Evolutionary conservation across 1,140 invertebrate species (phyloP), one percentile per base, ranked within the genome.

Genomic region (Hyposmocoma kahamanoa): DNA sequence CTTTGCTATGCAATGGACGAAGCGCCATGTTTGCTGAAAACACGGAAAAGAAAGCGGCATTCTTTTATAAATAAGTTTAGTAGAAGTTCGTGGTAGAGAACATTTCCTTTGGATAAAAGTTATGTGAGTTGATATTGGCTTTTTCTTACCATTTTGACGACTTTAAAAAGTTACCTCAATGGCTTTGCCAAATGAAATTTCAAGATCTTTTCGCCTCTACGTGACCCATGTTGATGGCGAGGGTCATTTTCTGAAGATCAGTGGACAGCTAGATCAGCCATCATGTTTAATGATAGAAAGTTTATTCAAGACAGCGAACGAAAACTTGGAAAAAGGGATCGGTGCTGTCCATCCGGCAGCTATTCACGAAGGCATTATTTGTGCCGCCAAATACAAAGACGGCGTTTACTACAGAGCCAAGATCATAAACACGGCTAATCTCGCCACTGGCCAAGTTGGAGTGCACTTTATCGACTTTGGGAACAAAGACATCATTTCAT

Each of bases 381-480:
- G 90, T 65, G 90, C 89, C 74, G 90, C 90, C 1, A 90, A 89
- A 83, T 91, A 90, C 66, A 88, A 88, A 72, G 90, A 91, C 69
- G 88, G 88, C 20, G 83, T 76, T 5, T 92, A 90, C 72, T 92
- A 90, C 58, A 81, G 92, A 57, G 90, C 89, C 1, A 88, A 86
- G 72, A 84, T 92, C 42, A 79, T 78, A 32, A 88, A 74, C 45
- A 72, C 76, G 3, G 69, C 71, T 6, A 72, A 84, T 50, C 45
- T 87, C 11, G 51, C 72, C 1, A 85, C 86, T 42, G 83, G 86
- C 13, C 68, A 83, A 36, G 84, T 91, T 13, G 71, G 88, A 51
- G 89, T 93, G 2, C 88, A 90, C 28, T 92, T 93, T 46, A 85
- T 94, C 3, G 93, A 94, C 72, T 93, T 91, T 67, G 93, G 93